Conservation (phyloP, 2,888 invertebrate genomes). For the Metallyticus violacea region DNA sequence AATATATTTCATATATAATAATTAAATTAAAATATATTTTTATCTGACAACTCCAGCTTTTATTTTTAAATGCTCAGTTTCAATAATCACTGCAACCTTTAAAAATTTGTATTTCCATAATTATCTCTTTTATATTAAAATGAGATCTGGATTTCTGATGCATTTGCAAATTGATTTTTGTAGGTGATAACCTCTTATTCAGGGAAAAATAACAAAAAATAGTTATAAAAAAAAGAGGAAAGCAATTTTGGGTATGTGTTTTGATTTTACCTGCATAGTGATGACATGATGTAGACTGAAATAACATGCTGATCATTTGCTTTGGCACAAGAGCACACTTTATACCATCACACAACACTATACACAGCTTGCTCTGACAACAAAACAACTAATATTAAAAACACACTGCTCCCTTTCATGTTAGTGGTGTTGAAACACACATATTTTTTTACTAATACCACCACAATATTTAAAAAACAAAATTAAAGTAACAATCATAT, state of each 20-base stretch:
- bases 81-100: not conserved
- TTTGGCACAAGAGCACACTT: slow-evolving; percentile 8
- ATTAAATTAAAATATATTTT: too few species aligned
- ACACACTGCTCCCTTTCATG: not conserved
- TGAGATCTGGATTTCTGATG: not conserved
- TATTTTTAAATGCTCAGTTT: too few species aligned
- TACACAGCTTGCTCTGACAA: not conserved
- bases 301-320: slow-evolving; percentile 5
- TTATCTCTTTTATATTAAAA: too few species aligned
- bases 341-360: not conserved
- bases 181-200: not conserved
- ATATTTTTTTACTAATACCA: not conserved
- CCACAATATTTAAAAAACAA: not conserved
- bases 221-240: too few species aligned
- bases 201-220: not conserved
- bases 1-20: too few species aligned
- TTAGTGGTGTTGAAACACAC: not conserved
- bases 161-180: not conserved
- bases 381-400: not conserved
- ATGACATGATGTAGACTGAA: not conserved
- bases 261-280: not conserved
- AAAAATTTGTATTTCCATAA: too few species aligned
- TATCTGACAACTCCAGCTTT: too few species aligned
- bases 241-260: not conserved
- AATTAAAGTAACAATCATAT: not conserved